phyloP scores from a whole-genome alignment of 2,113 vertebrate species.

The Peromyscus maniculatus region DNA sequence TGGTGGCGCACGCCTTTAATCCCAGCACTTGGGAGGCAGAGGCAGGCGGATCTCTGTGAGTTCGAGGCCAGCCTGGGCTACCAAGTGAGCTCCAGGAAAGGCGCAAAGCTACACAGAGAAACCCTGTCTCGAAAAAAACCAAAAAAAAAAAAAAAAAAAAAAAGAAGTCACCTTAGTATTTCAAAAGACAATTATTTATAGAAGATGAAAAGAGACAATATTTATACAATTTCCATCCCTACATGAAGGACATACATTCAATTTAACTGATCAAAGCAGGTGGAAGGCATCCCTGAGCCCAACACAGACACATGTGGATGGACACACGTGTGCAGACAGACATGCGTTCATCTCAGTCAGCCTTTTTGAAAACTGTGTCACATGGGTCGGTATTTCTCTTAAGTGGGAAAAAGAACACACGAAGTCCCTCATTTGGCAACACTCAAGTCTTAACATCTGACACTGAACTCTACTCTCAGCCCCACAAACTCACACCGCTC shows the following conservation, averaged over 20 bases:
- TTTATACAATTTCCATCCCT: not conserved
- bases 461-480: not conserved
- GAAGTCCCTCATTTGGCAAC: not conserved
- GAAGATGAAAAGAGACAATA: not conserved
- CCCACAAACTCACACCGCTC: not conserved
- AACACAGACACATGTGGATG: no score
- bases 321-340: not conserved
- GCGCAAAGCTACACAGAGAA: no score
- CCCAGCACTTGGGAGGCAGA: no score
- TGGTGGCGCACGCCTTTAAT: no score
- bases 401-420: not conserved
- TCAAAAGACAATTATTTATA: not conserved
- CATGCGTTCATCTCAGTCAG: not conserved
- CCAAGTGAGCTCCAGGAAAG: no score
- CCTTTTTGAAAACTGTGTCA: not conserved
- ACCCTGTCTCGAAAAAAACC: no score
- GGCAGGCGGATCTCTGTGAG: no score
- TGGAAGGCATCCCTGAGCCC: not conserved
- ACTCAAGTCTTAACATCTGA: not conserved
- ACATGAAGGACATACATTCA: not conserved
- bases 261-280: slow-evolving; percentile 25
- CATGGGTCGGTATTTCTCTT: not conserved
- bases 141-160: no score
- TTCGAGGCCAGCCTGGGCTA: no score
- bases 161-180: slow-evolving; percentile 24